phyloP scores from a whole-genome alignment of 1,140 invertebrate species.

The Maniola jurtina region DNA sequence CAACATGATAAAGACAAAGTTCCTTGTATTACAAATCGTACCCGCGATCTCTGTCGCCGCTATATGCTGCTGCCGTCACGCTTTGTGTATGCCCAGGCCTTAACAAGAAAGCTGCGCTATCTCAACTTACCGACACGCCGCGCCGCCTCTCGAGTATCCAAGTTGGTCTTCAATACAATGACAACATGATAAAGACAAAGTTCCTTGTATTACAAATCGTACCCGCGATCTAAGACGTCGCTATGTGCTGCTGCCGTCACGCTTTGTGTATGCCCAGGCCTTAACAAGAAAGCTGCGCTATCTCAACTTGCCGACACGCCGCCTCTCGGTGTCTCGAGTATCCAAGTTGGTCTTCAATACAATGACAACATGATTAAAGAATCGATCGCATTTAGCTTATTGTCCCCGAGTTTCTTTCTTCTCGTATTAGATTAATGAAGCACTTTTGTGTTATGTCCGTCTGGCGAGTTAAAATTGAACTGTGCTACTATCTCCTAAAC shows the following conservation, averaged over 20 bases:
- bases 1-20: conserved; percentile 15
- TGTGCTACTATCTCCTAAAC: neutral
- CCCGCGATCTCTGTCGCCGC: too few relatives aligned
- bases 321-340: conserved; percentile 31
- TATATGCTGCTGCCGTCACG: too few relatives aligned
- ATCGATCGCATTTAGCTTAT: conserved; percentile 12
- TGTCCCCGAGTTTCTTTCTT: neutral
- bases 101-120: conserved; percentile 31
- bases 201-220: too few relatives aligned
- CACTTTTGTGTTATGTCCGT: conserved; percentile 7
- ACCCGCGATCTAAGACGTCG: too few relatives aligned
- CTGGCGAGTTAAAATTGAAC: neutral
- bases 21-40: too few relatives aligned
- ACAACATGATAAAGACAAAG: conserved; percentile 17
- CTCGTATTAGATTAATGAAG: neutral
- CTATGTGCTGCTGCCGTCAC: too few relatives aligned
- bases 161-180: conserved; percentile 18
- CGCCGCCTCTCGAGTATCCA: conserved; percentile 24
- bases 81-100: too few relatives aligned
- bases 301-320: conserved; percentile 36
- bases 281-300: conserved; percentile 28
- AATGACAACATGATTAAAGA: conserved; percentile 18
- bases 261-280: too few relatives aligned
- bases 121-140: conserved; percentile 34
- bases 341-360: conserved; percentile 16